These are phyloP conservation scores for Dicaeum eximium DNA, from an alignment of 2,113 vertebrate species.

Conservation along the genomic window DNA sequence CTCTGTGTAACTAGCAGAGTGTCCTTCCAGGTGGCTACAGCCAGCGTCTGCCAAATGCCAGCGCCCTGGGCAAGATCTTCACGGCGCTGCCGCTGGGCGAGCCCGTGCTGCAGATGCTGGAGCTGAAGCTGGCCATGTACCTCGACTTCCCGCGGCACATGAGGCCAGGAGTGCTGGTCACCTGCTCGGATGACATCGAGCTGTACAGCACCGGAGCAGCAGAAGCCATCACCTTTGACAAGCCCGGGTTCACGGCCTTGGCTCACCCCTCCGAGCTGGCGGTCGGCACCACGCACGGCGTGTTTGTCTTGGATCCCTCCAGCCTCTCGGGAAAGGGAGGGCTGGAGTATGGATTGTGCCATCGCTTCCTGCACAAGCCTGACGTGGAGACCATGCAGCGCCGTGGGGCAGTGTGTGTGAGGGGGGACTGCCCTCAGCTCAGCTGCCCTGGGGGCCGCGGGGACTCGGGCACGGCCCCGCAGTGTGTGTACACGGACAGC, in stretches of 20 bases:
- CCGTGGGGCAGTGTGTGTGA: slow-evolving; percentile 72
- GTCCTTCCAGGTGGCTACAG: slow-evolving; percentile 85
- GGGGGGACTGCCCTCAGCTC: neutral
- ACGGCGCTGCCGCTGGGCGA: slow-evolving; percentile 84
- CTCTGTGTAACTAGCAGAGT: neutral
- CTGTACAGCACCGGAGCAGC: slow-evolving; percentile 76
- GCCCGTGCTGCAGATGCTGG: slow-evolving; percentile 90
- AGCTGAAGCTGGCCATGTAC: slow-evolving; percentile 93
- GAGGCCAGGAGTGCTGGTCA: slow-evolving; percentile 86
- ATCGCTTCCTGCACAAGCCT: slow-evolving; percentile 89
- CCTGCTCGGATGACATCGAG: slow-evolving; percentile 91
- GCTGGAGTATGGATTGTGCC: slow-evolving; percentile 75
- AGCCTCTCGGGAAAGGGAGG: slow-evolving; percentile 16
- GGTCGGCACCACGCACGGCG: slow-evolving; percentile 86
- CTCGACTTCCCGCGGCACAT: slow-evolving; percentile 87
- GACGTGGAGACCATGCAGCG: slow-evolving; percentile 75
- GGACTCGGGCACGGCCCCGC: neutral
- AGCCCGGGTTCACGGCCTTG: slow-evolving; percentile 86
- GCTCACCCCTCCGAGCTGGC: slow-evolving; percentile 86
- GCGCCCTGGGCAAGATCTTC: slow-evolving; percentile 93
- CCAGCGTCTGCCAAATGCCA: slow-evolving; percentile 89
- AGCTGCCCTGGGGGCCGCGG: neutral
- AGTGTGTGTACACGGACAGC: slow-evolving; percentile 92
- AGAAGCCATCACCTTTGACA: slow-evolving; percentile 74
- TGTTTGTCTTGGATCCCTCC: slow-evolving; percentile 82